A percentile compares a stretch with the other conserved stretches of the same genome.
phyloP scores from a whole-genome alignment of 2,888 invertebrate species.

The Ferrisia virgata region DNA sequence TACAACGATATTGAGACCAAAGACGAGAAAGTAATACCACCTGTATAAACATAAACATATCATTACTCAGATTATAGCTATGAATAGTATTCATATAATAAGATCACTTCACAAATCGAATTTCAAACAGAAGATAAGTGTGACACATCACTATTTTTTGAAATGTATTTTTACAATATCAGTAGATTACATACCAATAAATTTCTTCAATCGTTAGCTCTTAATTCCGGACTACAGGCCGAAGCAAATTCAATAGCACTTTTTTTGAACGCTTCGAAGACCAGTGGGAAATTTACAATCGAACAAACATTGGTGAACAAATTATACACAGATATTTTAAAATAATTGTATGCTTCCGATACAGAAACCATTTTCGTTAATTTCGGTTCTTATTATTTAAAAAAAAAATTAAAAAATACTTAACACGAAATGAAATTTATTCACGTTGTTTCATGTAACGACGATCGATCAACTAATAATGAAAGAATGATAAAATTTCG shows the following conservation, averaged over 20 bases:
- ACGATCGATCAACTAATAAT: constrained; percentile 10
- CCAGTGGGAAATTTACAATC: constrained; percentile 32
- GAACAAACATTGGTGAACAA: neutral
- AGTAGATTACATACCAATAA: neutral
- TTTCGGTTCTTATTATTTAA: too few relatives aligned
- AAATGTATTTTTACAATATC: too few relatives aligned
- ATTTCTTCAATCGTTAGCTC: constrained; percentile 38
- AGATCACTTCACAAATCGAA: neutral
- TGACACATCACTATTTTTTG: too few relatives aligned
- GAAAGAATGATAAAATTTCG: neutral
- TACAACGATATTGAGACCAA: neutral
- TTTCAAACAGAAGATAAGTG: too few relatives aligned
- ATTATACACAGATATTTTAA: constrained; percentile 27
- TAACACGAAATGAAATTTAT: neutral
- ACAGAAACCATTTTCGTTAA: constrained; percentile 10
- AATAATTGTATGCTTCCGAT: constrained; percentile 36
- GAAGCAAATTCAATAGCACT: constrained; percentile 43
- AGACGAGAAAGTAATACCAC: neutral
- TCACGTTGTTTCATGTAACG: neutral
- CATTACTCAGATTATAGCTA: neutral
- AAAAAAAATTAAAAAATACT: neutral
- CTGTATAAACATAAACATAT: neutral
- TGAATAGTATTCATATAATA: neutral
- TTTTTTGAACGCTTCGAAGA: constrained; percentile 43
- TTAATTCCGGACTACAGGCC: constrained; percentile 44